A percentile compares a stretch with the other conserved stretches of the same genome.
These are phyloP conservation scores for Ptychochromis oligacanthus DNA, from an alignment of 2,113 vertebrate genomes.

Conservation along the genomic window DNA sequence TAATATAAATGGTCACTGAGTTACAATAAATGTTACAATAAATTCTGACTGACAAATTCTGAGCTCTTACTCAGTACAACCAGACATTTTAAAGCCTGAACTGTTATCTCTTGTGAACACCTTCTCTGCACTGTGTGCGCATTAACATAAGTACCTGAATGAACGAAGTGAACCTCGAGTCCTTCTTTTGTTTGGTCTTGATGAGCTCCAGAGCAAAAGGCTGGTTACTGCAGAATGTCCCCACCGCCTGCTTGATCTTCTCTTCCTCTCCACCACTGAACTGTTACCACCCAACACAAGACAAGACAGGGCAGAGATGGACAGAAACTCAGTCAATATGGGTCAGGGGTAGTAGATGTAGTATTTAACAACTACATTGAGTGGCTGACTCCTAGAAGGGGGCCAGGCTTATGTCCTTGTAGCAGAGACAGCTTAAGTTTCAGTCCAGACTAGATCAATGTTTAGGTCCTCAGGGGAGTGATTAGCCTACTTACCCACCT, in stretches of 20 bases:
- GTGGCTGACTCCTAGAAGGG: slow-evolving; percentile 29
- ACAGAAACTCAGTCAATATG: slow-evolving; percentile 36
- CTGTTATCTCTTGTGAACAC: neutral
- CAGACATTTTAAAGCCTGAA: neutral
- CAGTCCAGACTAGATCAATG: slow-evolving; percentile 48
- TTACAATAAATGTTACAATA: too few species aligned
- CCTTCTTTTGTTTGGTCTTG: slow-evolving; percentile 97
- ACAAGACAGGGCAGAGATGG: slow-evolving; percentile 10
- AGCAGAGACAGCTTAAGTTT: slow-evolving; percentile 44
- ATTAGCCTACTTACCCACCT: slow-evolving; percentile 53
- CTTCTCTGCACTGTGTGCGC: neutral
- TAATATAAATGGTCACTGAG: too few species aligned
- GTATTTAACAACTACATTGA: slow-evolving; percentile 25
- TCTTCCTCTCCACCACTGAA: slow-evolving; percentile 93
- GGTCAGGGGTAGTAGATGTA: slow-evolving; percentile 40
- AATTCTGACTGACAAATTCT: neutral
- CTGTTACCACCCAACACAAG: slow-evolving; percentile 76
- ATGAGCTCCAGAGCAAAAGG: slow-evolving; percentile 97
- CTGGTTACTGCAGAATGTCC: slow-evolving; percentile 98
- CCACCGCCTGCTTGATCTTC: slow-evolving; percentile 93
- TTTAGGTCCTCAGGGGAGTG: slow-evolving; percentile 21
- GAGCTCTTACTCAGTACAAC: neutral
- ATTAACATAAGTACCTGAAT: slow-evolving; percentile 83
- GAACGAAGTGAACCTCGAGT: slow-evolving; percentile 92
- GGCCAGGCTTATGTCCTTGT: slow-evolving; percentile 26